Evolutionary conservation across 1,140 invertebrate genomes (phyloP), one percentile per base, ranked within the genome.

Genomic region (Stegodyphus dumicola): DNA sequence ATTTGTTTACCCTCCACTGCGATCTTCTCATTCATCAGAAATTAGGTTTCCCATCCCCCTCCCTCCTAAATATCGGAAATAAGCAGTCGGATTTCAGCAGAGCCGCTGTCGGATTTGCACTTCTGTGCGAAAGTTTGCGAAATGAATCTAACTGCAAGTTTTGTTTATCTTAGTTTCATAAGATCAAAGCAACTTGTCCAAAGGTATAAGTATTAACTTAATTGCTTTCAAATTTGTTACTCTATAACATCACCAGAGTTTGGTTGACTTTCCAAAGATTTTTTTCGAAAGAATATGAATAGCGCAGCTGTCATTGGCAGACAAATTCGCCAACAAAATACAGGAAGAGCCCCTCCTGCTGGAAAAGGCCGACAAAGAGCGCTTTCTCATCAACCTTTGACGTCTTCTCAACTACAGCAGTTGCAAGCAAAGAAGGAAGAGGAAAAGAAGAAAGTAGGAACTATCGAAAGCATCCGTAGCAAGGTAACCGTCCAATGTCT

Each of bases 401-500:
- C 77, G 51, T 71, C 64, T n/a, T 64, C 53, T 74, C 88, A 77
- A 64, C 87, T 80, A 67, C 81, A 77, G 51, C 81, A 75, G 67
- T 77, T 78, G 15, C 84, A 80, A 64, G 66, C 86, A 77, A 87
- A 85, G 83, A 78, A 77, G 60, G 81, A 81, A 73, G 75, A 86
- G 33, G 86, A 73, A 15, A 69, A 77, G 11, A 69, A 77, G 11
- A 87, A 80, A 64, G 69, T 81, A 10, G 80, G 85, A 17, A 77
- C 76, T 9, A 70, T 67, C 7, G 69, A 88, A 18, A 85, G 86
- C 18, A 85, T 85, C 74, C 67, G 81, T 18, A 83, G 67, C 67
- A 77, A 86, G 66, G 83, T 88, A 54, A 87, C 88, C 54, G 76
- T 87, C 79, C 88, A 87, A 71, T 97, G 96, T 90, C 92, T 97